Conservation (phyloP, 2,888 invertebrate species). For the Pristionchus japonicus region DNA sequence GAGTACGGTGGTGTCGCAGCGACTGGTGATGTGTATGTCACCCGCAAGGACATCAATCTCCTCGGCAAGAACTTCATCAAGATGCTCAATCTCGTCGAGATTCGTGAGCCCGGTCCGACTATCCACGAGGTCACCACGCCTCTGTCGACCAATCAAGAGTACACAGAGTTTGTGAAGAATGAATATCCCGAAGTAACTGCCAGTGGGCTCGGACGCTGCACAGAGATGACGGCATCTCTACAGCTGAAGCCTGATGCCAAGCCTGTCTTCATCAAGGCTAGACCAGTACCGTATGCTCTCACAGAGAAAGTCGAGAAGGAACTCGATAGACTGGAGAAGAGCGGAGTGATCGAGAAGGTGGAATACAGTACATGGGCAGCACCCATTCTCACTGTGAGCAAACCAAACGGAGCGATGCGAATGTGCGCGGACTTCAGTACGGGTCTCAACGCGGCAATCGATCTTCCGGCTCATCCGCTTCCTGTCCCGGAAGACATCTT, state of each 20-base stretch:
- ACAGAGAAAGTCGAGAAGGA: no score
- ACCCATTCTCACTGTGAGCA: slow-evolving; percentile 59
- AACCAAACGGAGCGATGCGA: slow-evolving; percentile 58
- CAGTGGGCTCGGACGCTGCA: no score
- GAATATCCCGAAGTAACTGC: neutral
- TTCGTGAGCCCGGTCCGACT: neutral
- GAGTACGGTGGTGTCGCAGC: neutral
- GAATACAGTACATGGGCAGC: slow-evolving; percentile 60
- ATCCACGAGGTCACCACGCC: neutral
- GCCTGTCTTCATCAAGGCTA: slow-evolving; percentile 45
- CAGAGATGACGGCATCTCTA: slow-evolving; percentile 19
- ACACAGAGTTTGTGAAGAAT: neutral
- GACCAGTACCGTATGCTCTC: no score
- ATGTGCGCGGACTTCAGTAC: slow-evolving; percentile 63
- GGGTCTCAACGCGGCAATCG: no score
- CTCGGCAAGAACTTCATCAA: no score
- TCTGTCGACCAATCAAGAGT: neutral
- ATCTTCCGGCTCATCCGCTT: slow-evolving; percentile 56
- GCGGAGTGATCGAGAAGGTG: slow-evolving; percentile 51
- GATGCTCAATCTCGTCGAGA: neutral
- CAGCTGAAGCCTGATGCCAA: slow-evolving; percentile 47
- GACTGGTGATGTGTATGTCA: neutral
- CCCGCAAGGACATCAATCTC: neutral
- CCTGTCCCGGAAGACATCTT: slow-evolving; percentile 60
- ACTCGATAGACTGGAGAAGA: slow-evolving; percentile 52